A percentile compares a stretch with the other conserved stretches of the same genome.
Conservation (phyloP, 2,113 vertebrate genomes). For the Bucco capensis region DNA sequence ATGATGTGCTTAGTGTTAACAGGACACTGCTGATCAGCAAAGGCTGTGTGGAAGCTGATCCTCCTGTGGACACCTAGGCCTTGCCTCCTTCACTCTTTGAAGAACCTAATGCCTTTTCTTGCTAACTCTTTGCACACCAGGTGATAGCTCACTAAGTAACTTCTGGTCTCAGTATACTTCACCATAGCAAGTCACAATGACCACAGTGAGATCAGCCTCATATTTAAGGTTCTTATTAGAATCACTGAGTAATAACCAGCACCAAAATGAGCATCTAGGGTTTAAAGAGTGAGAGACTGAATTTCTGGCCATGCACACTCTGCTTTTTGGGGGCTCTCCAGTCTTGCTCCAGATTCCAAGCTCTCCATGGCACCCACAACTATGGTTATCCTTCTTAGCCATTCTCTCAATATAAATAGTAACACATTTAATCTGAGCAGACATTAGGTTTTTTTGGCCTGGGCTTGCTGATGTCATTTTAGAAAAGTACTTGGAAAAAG, state of each 20-base stretch:
- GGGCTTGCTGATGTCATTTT: not conserved
- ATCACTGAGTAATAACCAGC: not conserved
- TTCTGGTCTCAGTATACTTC: not conserved
- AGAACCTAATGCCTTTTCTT: too few relatives aligned
- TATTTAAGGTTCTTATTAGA: not conserved
- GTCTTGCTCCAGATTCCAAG: too few relatives aligned
- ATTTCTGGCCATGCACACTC: rapidly evolving
- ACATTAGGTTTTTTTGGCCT: not conserved
- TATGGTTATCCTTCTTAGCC: too few relatives aligned
- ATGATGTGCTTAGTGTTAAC: not conserved
- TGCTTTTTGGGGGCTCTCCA: too few relatives aligned
- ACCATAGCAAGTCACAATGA: not conserved
- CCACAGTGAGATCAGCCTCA: not conserved
- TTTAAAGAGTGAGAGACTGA: not conserved
- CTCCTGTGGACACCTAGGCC: not conserved
- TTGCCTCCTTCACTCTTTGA: not conserved
- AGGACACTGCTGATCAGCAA: not conserved
- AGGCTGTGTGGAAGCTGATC: not conserved
- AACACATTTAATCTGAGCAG: not conserved
- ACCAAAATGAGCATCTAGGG: not conserved
- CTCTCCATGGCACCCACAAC: too few relatives aligned
- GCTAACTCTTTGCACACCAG: not conserved
- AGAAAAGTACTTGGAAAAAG: not conserved
- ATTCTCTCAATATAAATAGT: too few relatives aligned
- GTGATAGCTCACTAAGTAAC: not conserved